Conservation (phyloP, 2,113 vertebrate genomes). For the Ailurus styani region DNA sequence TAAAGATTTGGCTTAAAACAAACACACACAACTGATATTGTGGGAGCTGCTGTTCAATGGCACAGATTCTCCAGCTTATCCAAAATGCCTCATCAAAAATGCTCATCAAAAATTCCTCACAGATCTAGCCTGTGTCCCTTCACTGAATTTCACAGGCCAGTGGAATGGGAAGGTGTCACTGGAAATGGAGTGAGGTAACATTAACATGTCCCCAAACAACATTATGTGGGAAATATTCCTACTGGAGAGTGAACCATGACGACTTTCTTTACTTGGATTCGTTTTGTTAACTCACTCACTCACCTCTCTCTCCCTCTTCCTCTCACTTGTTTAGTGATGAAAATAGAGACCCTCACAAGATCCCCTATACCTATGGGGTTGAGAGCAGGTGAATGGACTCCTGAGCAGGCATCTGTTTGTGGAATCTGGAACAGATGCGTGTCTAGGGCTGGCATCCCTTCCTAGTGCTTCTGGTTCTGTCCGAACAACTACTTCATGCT, state of each 20-base stretch:
- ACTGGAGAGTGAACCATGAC: no score
- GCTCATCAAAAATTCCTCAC: no score
- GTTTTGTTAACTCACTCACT: background rate
- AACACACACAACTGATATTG: background rate
- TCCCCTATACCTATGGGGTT: fast-evolving
- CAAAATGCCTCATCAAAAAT: background rate
- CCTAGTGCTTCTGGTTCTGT: background rate
- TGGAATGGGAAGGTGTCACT: background rate
- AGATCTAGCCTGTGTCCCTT: fast-evolving
- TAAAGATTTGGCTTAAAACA: background rate
- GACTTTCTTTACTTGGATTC: background rate
- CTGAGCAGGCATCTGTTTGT: background rate
- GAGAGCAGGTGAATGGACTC: fast-evolving
- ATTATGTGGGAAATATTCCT: background rate
- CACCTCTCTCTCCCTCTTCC: background rate
- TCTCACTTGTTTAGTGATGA: background rate
- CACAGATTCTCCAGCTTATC: background rate
- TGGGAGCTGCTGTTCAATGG: fast-evolving
- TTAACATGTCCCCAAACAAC: background rate
- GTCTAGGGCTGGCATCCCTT: fast-evolving
- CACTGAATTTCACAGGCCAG: background rate
- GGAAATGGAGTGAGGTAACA: background rate
- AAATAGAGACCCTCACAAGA: background rate
- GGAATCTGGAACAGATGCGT: background rate
- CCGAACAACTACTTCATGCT: background rate